These are phyloP conservation scores for Aspidiotus rigidus DNA, from an alignment of 2,888 invertebrate genomes.

Conservation along the genomic window DNA sequence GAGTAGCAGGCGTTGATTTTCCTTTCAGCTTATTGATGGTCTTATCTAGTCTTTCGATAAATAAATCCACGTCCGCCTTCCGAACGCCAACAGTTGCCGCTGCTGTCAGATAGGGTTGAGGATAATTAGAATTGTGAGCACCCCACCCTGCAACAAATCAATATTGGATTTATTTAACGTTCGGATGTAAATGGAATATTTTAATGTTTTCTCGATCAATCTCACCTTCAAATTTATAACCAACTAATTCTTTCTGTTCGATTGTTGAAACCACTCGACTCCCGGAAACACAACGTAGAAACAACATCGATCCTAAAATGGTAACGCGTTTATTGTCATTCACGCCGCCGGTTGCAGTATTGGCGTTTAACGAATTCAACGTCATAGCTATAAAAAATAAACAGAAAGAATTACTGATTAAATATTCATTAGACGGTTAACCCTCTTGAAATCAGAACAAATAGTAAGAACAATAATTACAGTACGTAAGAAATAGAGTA, in stretches of 20 bases:
- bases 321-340: constrained; percentile 46
- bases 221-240: constrained; percentile 51
- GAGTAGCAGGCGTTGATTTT: constrained; percentile 41
- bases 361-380: constrained; percentile 42
- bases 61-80: constrained; percentile 57
- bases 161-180: background rate
- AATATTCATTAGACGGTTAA: background rate
- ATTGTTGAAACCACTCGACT: constrained; percentile 53
- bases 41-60: constrained; percentile 56
- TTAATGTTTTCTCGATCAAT: background rate
- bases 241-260: constrained; percentile 50
- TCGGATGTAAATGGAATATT: no score
- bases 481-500: no score
- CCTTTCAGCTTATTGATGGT: constrained; percentile 46
- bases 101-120: constrained; percentile 60
- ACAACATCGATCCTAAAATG: constrained; percentile 62
- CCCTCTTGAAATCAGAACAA: no score
- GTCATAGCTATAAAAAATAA: constrained; percentile 44
- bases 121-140: constrained; percentile 53
- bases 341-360: constrained; percentile 33
- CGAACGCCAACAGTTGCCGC: constrained; percentile 63
- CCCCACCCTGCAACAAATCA: constrained; percentile 56
- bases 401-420: constrained; percentile 3
- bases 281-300: constrained; percentile 62
- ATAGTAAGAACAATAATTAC: no score